Evolutionary conservation across 2,797 vertebrate genomes (phyloP), one percentile per base, ranked within the genome.

Genomic region (Silurus aristotelis): DNA sequence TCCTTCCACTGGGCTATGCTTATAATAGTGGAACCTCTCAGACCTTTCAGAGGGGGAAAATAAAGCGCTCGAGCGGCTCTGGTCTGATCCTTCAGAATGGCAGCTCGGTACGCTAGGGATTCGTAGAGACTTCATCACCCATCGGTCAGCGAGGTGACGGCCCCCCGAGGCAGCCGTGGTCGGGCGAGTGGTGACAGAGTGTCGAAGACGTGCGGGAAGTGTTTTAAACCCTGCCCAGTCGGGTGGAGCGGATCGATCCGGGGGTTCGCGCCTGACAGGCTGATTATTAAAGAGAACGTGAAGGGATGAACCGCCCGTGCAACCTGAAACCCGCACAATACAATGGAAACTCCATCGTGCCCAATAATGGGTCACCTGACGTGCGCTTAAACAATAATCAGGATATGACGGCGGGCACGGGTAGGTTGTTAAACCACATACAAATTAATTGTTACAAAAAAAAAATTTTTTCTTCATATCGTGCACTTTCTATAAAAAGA

Each of bases 241-340:
- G 84, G 87, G 79, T 84, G 85, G 87, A 85, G 80, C 52, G 73
- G 82, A 90, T 90, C 70, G 90, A 90, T 88, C 85, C 55, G 52
- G 70, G 63, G 76, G 86, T 87, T 84, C 73, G 84, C 14, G 63
- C 87, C 84, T 89, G 90, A 88, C 88, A 88, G 77, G 70, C 86
- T 88, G 88, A 89, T 90, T 90, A 87, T 89, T 89, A 89, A 87
- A 81, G 83, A 85, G 85, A 83, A 89, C 81, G 70, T 72, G 86
- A 89, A 76, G 60, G 82, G 70, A 80, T 82, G 83, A 76, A 80
- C 67, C 81, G 38, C 72, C 81, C 71, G 83, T 60, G 81, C 25
- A 82, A 82, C 78, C 61, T 60, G 58, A 82, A 87, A 78, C 61
- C 66, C 3, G 13, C 25, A 76, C 63, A 73, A 85, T 82, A 67